These are phyloP conservation scores for Molossus molossus DNA, from an alignment of 2,797 vertebrate species.

Conservation along the genomic window DNA sequence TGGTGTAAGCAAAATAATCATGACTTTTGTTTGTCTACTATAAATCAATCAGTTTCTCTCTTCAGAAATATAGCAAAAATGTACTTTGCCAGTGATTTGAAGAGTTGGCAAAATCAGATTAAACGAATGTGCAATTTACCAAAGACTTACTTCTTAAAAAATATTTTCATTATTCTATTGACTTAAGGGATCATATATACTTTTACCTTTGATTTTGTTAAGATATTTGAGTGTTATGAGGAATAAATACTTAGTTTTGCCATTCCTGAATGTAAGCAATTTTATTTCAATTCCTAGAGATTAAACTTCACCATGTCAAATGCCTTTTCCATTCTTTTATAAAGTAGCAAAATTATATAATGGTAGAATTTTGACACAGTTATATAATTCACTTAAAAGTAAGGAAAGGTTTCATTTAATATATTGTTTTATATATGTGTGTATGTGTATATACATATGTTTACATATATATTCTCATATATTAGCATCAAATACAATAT, in stretches of 20 bases:
- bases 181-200: not conserved
- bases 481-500: not conserved
- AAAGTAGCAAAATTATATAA: not conserved
- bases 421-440: not conserved
- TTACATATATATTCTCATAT: not conserved
- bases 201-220: slow-evolving; percentile 40
- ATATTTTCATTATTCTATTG: not conserved
- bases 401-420: not conserved
- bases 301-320: not conserved
- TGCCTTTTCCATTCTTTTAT: not conserved
- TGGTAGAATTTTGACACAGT: slow-evolving; percentile 29
- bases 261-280: not conserved
- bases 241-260: not conserved
- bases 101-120: slow-evolving; percentile 16
- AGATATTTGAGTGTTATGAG: not conserved
- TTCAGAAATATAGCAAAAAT: slow-evolving; percentile 18
- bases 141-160: slow-evolving; percentile 9
- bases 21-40: slow-evolving; percentile 9
- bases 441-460: not conserved
- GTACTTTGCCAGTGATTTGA: slow-evolving; percentile 7
- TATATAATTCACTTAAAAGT: slow-evolving; percentile 17
- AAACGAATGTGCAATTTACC: slow-evolving; percentile 18
- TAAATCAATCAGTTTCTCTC: not conserved
- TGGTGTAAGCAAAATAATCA: slow-evolving; percentile 31
- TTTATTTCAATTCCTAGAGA: not conserved